phyloP scores from a whole-genome alignment of 2,888 invertebrate species.

The Diogma glabrata region DNA sequence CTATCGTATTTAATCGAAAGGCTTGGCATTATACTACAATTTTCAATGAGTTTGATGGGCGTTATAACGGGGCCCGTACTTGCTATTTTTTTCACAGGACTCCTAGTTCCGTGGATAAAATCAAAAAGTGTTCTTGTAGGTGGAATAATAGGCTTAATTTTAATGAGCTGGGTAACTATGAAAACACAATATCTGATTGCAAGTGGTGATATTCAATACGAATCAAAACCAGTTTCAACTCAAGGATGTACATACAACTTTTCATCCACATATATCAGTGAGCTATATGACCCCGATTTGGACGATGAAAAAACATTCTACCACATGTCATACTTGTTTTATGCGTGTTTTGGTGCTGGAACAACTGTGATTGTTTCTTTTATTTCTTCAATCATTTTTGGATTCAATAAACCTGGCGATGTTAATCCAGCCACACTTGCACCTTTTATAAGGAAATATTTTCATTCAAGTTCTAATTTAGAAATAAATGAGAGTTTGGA shows the following conservation, averaged over 20 bases:
- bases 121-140: constrained; percentile 55
- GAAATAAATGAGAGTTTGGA: too few species aligned
- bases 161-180: constrained; percentile 56
- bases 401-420: constrained; percentile 40
- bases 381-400: constrained; percentile 43
- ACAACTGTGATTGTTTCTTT: constrained; percentile 22
- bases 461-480: too few species aligned
- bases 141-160: constrained; percentile 48
- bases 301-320: neutral
- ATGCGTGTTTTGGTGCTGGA: neutral
- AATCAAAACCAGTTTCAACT: constrained; percentile 41
- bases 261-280: neutral
- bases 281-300: neutral
- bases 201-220: constrained; percentile 44
- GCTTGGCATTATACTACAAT: constrained; percentile 56
- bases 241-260: constrained; percentile 37
- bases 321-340: neutral
- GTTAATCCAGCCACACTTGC: constrained; percentile 49
- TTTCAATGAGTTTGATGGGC: constrained; percentile 50
- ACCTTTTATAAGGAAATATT: constrained; percentile 43
- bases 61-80: constrained; percentile 56
- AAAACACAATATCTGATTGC: constrained; percentile 46
- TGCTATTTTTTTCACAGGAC: constrained; percentile 57
- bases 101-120: constrained; percentile 52
- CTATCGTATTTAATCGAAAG: constrained; percentile 57